Evolutionary conservation across 2,888 invertebrate genomes (phyloP), one percentile per base, ranked within the genome.

Genomic region (Cerastis leucographa): DNA sequence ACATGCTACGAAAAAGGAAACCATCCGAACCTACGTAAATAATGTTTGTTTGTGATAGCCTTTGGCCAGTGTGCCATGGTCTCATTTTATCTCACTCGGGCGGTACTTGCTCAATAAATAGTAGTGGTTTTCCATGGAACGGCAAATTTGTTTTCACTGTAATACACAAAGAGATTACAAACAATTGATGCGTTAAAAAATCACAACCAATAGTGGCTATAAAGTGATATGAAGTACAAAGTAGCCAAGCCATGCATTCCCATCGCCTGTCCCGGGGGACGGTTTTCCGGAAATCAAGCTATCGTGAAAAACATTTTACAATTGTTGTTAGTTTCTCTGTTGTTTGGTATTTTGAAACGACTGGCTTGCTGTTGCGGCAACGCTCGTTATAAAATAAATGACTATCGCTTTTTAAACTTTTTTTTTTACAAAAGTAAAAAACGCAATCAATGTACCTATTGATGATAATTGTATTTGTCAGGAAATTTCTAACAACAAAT

Each of bases 231-330:
- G 79, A 80, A 84, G 77, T 79, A 79, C 85, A 72, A 74, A 81
- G 76, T 74, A 74, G 59, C 70, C 66, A 71, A 75, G 54, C 74
- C 68, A 71, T 76, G 78, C 62, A 85, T 87, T 81, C 75, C 71
- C 78, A 86, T 81, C 71, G 81, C 75, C 65, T 66, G 74, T 85
- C 89, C 85, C 88, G 62, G 49, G 85, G 76, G 89, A 87, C 88
- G 68, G 83, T 84, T 88, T 87, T 85, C 84, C 85, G 87, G 85
- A 89, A 89, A 90, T 90, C 88, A 90, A 88, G 85, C 87, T 84
- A 86, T 87, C 85, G 82, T 84, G 85, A 83, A 89, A 89, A 91
- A 89, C 87, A 90, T 91, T 90, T 89, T 81, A 89, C 86, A 89
- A 88, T 90, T 86, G 88, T 85, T 84, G 83, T 83, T 89, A 85